Base-by-base conservation (phyloP, 2,113 vertebrate species). In the Serilophus lunatus region DNA sequence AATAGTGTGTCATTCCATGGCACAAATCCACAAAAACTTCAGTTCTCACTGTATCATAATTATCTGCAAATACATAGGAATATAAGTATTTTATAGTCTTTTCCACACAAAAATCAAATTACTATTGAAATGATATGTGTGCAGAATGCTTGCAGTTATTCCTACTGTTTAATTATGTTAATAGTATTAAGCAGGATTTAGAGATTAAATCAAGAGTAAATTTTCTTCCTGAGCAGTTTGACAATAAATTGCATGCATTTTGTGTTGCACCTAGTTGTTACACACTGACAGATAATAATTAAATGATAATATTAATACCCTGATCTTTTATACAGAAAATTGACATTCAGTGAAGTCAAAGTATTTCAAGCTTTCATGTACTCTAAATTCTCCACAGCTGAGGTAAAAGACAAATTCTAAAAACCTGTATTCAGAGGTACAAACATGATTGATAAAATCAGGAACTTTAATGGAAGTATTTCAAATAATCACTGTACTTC, bases 121-220 rank as follows among this genome's bases (percentile, higher is more conserved):
- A 38, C 8, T 76, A 47, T 93, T 93, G 85, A 83, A 95, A 90
- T 65, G 44, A 6, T 78, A 81, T 75, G 28, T 42, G 45, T 54
- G 20, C 31, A 78, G 16, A 61, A 92, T 81, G 66, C 31, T 95
- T 95, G 54, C 54, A 71, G 24, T 88, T 90, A 68, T 92, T 91
- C 53, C 35, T 29, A 95, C 64, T 90, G 49, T 82, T 92, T 88
- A 88, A 92, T 91, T 88, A 81, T 81, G 75, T 94, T 64, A 95
- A 45, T 93, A 88, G 44, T 65, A 88, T 95, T 88, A 94, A 80
- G 60, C 11, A 94, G 87, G 36, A 77, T 92, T 90, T 86, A 86
- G 66, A 95, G 79, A 93, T 95, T 87, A 95, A 95, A 94, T 92
- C 51, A 71, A 69, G 68, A 83, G 29, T 65, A 91, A 82, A 80